Percentiles rank a stretch among this genome's conserved stretches.
Evolutionary conservation across 2,797 vertebrate genomes (phyloP).

Genomic region (Sitta carolinensis): DNA sequence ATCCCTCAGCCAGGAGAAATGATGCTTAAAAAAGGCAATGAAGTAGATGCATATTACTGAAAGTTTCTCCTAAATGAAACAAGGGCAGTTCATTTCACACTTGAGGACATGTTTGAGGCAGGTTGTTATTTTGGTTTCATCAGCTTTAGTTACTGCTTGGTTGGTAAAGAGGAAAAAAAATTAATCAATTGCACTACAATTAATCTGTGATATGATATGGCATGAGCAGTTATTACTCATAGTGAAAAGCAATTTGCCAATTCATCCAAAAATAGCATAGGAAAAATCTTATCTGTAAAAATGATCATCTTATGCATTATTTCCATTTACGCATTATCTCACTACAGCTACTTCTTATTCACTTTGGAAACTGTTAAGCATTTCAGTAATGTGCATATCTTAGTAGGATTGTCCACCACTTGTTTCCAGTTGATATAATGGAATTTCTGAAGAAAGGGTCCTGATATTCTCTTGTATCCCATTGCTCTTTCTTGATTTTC

Average conservation of each 20-base stretch:
- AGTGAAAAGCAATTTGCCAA: conserved; percentile 60
- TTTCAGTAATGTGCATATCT: neutral
- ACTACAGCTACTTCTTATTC: conserved; percentile 23
- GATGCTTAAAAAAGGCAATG: neutral
- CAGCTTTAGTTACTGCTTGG: conserved; percentile 30
- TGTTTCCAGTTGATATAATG: neutral
- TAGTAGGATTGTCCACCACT: neutral
- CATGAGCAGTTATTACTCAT: conserved; percentile 48
- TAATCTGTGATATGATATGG: conserved; percentile 44
- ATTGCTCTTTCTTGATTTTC: neutral
- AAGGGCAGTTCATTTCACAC: neutral
- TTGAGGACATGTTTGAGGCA: neutral
- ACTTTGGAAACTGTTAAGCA: neutral
- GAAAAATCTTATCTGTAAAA: conserved; percentile 56
- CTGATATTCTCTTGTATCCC: neutral
- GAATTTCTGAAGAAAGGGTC: neutral
- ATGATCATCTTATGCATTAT: neutral
- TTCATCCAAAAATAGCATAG: conserved; percentile 52
- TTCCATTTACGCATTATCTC: conserved; percentile 36
- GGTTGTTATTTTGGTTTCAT: conserved; percentile 27
- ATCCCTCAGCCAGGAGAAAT: neutral
- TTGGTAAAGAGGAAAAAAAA: conserved; percentile 43
- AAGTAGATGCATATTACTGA: neutral
- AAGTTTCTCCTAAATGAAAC: neutral
- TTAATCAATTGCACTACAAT: conserved; percentile 43